These are phyloP conservation scores for Nycticebus coucang DNA, from an alignment of 2,113 vertebrate species.

Conservation along the genomic window DNA sequence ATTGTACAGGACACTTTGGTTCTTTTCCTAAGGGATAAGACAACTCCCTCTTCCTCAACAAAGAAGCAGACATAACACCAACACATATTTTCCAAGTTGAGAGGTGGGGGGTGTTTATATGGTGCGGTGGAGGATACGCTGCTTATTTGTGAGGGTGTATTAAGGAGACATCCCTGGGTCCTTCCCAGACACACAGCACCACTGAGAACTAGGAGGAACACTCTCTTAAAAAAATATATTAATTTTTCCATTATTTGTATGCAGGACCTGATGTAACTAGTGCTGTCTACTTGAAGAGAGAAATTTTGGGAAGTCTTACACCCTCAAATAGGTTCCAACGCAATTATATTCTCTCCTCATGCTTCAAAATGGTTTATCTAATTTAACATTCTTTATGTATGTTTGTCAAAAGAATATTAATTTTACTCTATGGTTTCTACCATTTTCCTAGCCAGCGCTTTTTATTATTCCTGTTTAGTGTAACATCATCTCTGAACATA, in stretches of 20 bases:
- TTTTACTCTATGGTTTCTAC: slow-evolving; percentile 76
- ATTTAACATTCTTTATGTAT: slow-evolving; percentile 61
- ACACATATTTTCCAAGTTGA: background rate
- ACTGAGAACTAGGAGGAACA: accelerated
- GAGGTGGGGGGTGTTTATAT: accelerated
- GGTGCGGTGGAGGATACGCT: accelerated
- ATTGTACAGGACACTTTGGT: background rate
- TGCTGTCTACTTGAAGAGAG: background rate
- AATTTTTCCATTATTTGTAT: background rate
- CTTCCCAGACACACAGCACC: accelerated
- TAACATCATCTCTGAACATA: slow-evolving; percentile 74
- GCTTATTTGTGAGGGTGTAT: accelerated
- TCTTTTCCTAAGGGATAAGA: accelerated
- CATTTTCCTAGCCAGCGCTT: slow-evolving; percentile 82
- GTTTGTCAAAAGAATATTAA: slow-evolving; percentile 81
- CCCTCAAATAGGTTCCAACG: background rate
- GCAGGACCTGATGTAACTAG: background rate
- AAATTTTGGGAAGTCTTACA: background rate
- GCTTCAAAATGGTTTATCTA: background rate
- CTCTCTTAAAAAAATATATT: accelerated
- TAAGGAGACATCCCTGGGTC: accelerated
- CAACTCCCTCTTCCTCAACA: background rate
- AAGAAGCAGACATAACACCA: background rate
- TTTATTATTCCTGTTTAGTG: slow-evolving; percentile 84
- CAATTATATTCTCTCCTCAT: background rate